Conservation (phyloP, 2,113 vertebrate genomes). For the Anhinga anhinga region DNA sequence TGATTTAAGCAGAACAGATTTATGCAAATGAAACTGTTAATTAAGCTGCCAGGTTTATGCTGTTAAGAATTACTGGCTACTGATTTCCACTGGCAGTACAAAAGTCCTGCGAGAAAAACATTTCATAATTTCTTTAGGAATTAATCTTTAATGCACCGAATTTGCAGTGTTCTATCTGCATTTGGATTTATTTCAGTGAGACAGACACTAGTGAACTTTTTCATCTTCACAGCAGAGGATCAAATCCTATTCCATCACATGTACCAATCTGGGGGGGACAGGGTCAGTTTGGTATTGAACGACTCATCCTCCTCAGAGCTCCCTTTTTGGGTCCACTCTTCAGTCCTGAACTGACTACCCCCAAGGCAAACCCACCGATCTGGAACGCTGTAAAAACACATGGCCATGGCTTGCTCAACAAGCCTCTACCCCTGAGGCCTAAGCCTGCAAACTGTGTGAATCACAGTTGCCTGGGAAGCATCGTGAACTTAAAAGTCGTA, state of each 20-base stretch:
- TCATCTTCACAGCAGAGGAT: not conserved
- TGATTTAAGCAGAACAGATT: not conserved
- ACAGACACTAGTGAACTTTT: not conserved
- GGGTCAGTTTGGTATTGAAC: not conserved
- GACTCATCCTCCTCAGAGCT: not conserved
- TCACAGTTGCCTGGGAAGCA: not conserved
- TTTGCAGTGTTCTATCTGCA: not conserved
- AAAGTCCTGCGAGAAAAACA: not conserved
- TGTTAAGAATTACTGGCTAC: not conserved
- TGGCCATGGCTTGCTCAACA: not conserved
- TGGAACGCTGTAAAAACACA: not conserved
- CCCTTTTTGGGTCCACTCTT: not conserved
- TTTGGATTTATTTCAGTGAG: not conserved
- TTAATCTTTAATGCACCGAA: not conserved
- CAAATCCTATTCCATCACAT: not conserved
- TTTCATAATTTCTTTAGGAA: not conserved
- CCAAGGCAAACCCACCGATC: not conserved
- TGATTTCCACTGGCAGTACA: not conserved
- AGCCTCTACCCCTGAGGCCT: not conserved
- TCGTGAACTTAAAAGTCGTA: not conserved
- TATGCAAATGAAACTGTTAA: constrained; percentile 9
- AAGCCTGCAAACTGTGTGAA: not conserved
- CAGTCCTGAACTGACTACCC: not conserved
- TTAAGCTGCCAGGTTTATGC: not conserved
- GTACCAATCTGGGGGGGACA: fast-evolving